phyloP scores from a whole-genome alignment of 2,888 invertebrate genomes.

The Acanthosepion pharaonis region DNA sequence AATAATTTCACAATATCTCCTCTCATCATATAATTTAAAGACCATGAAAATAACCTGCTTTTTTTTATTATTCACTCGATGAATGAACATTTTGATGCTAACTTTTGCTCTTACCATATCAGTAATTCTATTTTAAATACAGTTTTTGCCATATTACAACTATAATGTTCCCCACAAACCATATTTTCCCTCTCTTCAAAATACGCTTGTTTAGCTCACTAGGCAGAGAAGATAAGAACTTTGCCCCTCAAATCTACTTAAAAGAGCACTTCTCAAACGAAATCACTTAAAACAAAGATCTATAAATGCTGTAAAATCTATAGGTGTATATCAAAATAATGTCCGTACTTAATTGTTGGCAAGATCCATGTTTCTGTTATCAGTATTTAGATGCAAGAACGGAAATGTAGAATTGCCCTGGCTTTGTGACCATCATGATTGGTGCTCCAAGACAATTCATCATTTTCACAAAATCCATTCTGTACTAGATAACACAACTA shows the following conservation, averaged over 20 bases:
- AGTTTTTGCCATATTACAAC: too few relatives aligned
- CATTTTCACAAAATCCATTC: conserved; percentile 20
- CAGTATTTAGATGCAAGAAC: not conserved
- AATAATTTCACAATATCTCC: too few relatives aligned
- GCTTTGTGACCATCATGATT: conserved; percentile 7
- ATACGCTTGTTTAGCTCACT: too few relatives aligned
- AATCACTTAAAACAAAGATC: not conserved
- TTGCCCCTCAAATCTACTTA: not conserved
- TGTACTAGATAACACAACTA: not conserved
- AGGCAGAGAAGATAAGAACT: not conserved
- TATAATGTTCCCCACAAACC: too few relatives aligned
- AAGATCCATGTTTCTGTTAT: conserved; percentile 4
- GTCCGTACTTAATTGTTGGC: not conserved
- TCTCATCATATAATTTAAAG: too few relatives aligned
- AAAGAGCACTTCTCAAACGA: not conserved
- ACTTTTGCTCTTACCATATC: too few relatives aligned
- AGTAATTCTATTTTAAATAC: too few relatives aligned
- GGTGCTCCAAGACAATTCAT: not conserved
- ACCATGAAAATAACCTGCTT: too few relatives aligned
- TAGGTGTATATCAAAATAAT: not conserved
- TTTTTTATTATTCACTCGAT: too few relatives aligned
- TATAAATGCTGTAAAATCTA: not conserved
- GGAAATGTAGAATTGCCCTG: conserved; percentile 16
- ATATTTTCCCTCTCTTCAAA: too few relatives aligned
- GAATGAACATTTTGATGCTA: too few relatives aligned